These are phyloP conservation scores for Vimba vimba DNA, from an alignment of 2,113 vertebrate species.

Conservation along the genomic window DNA sequence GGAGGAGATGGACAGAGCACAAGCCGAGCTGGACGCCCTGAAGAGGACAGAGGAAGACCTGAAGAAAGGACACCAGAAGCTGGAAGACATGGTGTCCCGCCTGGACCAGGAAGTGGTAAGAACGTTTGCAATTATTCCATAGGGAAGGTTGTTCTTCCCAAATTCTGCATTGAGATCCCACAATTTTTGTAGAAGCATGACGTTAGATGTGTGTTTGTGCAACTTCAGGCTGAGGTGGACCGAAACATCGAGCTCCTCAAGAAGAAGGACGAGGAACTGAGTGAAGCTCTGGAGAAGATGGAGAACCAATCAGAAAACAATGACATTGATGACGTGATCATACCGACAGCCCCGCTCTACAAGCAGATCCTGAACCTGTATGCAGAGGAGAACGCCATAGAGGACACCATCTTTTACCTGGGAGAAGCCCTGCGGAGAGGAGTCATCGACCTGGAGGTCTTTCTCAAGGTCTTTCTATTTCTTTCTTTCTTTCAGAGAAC, in stretches of 20 bases:
- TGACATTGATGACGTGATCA: constrained; percentile 97
- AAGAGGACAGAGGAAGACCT: constrained; percentile 97
- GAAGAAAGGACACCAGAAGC: constrained; percentile 96
- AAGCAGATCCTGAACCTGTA: constrained; percentile 99
- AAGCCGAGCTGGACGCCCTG: constrained; percentile 94
- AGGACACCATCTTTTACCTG: constrained; percentile 98
- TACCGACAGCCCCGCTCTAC: constrained; percentile 96
- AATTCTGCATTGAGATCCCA: neutral
- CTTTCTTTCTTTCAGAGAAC: neutral
- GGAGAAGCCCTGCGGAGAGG: constrained; percentile 94
- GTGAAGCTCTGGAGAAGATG: constrained; percentile 96
- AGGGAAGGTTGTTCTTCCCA: neutral
- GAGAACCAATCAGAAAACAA: constrained; percentile 99
- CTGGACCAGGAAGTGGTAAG: constrained; percentile 98
- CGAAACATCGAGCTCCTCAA: constrained; percentile 95
- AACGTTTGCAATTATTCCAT: neutral
- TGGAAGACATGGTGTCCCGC: constrained; percentile 96
- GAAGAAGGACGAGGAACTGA: constrained; percentile 97
- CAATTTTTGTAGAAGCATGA: neutral
- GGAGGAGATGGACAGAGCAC: constrained; percentile 97
- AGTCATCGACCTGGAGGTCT: constrained; percentile 97
- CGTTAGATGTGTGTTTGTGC: neutral
- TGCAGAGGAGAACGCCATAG: constrained; percentile 97
- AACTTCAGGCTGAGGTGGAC: constrained; percentile 89
- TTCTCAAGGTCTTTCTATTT: constrained; percentile 86